These are phyloP conservation scores for Arrhamphus sclerolepis DNA, from an alignment of 2,797 vertebrate genomes.

Conservation along the genomic window DNA sequence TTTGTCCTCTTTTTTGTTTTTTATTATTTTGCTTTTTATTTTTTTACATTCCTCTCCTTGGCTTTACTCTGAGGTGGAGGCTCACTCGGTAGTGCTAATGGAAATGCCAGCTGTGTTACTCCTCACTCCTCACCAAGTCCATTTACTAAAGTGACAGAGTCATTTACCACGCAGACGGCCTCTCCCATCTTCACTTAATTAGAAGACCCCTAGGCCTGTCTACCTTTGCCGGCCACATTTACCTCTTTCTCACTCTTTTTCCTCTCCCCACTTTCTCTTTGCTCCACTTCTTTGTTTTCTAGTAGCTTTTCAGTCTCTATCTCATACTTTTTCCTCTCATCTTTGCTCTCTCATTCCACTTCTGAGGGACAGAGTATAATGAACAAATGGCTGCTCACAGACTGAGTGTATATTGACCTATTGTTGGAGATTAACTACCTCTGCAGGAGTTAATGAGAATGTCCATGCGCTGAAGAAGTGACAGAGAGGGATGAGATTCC, in stretches of 20 bases:
- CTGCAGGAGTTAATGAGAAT: conserved; percentile 52
- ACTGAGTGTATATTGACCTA: conserved; percentile 43
- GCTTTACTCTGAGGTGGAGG: conserved; percentile 42
- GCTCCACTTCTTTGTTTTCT: conserved; percentile 53
- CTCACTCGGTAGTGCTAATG: conserved; percentile 68
- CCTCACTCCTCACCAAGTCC: conserved; percentile 81
- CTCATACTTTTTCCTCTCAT: conserved; percentile 45
- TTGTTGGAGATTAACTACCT: conserved; percentile 41
- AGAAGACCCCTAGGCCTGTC: conserved; percentile 79
- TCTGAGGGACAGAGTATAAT: conserved; percentile 30
- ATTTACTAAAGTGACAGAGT: conserved; percentile 87
- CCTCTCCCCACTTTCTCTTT: conserved; percentile 29
- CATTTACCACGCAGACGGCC: conserved; percentile 82
- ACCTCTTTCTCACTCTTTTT: conserved; percentile 44
- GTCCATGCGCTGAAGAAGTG: conserved; percentile 28
- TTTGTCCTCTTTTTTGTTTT: conserved; percentile 31
- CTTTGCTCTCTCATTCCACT: conserved; percentile 24
- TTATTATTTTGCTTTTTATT: too few species aligned
- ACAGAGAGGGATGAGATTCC: conserved; percentile 38
- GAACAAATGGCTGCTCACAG: conserved; percentile 48
- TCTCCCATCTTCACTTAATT: conserved; percentile 83
- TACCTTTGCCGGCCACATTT: conserved; percentile 64
- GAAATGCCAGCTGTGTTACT: conserved; percentile 77
- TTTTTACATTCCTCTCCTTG: not conserved
- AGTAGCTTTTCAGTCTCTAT: conserved; percentile 46